phyloP scores from a whole-genome alignment of 2,888 invertebrate species.

The Parnassius apollo region DNA sequence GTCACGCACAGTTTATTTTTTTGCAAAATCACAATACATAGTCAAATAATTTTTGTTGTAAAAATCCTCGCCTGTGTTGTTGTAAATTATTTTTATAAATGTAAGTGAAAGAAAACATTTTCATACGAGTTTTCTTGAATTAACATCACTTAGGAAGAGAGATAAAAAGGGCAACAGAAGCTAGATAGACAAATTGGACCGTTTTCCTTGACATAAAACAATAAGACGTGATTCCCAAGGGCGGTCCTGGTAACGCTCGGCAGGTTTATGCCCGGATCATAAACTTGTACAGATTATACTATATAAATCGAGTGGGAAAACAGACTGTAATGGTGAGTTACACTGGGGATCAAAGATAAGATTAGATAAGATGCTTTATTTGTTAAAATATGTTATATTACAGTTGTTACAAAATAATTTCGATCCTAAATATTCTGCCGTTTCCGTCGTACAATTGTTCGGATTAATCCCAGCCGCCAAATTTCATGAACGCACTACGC shows the following conservation, averaged over 20 bases:
- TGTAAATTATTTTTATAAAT: neutral
- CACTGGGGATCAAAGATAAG: slow-evolving; percentile 2
- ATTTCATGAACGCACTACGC: too few relatives aligned
- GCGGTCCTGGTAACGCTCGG: slow-evolving; percentile 27
- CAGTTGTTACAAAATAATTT: too few relatives aligned
- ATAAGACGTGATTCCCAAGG: slow-evolving; percentile 47
- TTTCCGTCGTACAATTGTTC: too few relatives aligned
- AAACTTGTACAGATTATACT: slow-evolving; percentile 42
- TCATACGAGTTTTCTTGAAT: slow-evolving; percentile 1
- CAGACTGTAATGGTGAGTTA: slow-evolving; percentile 14
- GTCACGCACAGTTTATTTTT: too few relatives aligned
- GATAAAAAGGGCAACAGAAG: slow-evolving; percentile 54
- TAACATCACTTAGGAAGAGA: slow-evolving; percentile 36
- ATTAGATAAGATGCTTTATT: neutral
- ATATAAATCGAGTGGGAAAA: slow-evolving; percentile 45
- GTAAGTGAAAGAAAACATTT: slow-evolving; percentile 4
- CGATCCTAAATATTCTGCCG: too few relatives aligned
- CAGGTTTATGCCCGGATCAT: slow-evolving; percentile 42
- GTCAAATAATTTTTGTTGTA: too few relatives aligned
- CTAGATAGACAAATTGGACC: slow-evolving; percentile 58
- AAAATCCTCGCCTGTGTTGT: too few relatives aligned
- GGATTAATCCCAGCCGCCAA: too few relatives aligned
- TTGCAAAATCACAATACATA: too few relatives aligned
- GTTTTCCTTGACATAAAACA: slow-evolving; percentile 56
- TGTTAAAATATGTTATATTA: too few relatives aligned